Evolutionary conservation across 92 coral and sea anemone genomes (phyloP).

Genomic region (Epizoanthus rinbou): DNA sequence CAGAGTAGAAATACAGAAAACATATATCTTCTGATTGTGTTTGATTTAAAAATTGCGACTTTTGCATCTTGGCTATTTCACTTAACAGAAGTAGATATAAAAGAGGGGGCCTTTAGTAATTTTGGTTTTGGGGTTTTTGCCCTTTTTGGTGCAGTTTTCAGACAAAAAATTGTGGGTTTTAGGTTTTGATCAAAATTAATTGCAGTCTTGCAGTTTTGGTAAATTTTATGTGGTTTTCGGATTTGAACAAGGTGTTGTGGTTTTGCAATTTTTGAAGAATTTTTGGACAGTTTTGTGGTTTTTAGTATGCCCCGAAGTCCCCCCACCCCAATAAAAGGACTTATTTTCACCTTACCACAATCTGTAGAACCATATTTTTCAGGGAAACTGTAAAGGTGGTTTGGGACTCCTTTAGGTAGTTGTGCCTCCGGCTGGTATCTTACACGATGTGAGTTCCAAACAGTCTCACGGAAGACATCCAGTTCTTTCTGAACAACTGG

Average conservation of each 20-base stretch:
- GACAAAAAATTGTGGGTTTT: neutral
- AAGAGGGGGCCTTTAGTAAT: neutral
- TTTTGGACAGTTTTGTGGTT: neutral
- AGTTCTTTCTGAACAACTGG: conserved; percentile 8
- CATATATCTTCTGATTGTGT: neutral
- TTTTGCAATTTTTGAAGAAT: neutral
- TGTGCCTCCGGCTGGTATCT: conserved; percentile 5
- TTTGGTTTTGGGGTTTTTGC: neutral
- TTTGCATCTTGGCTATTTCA: neutral
- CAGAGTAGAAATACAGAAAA: neutral
- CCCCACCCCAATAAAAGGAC: neutral
- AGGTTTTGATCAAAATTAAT: neutral
- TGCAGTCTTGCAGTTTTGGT: neutral
- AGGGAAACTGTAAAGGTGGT: conserved; percentile 19
- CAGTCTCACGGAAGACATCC: conserved; percentile 15
- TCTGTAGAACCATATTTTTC: conserved; percentile 20
- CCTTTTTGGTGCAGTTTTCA: neutral
- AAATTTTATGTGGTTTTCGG: neutral
- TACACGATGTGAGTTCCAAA: conserved; percentile 22
- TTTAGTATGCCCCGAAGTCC: neutral
- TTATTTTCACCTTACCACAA: conserved; percentile 10
- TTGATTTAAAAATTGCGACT: neutral
- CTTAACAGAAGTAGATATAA: neutral
- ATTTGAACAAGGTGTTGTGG: neutral
- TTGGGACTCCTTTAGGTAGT: conserved; percentile 8